These are phyloP conservation scores for Sandelia bainsii DNA, from an alignment of 2,797 vertebrate species.

Conservation along the genomic window DNA sequence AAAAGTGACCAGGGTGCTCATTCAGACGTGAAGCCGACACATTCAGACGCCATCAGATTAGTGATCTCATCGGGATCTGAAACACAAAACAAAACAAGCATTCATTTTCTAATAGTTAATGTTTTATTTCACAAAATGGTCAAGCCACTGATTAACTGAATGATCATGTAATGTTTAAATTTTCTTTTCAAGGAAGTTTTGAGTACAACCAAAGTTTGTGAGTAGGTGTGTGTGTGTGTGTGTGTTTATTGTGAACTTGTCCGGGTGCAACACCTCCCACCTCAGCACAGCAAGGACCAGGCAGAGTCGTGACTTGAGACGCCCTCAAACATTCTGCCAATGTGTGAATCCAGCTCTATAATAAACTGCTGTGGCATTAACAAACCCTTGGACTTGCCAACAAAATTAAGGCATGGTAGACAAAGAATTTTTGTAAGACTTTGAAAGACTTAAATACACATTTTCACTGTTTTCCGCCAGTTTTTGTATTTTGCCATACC, in stretches of 20 bases:
- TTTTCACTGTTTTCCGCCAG: no score
- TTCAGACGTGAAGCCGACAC: no score
- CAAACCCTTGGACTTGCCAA: neutral
- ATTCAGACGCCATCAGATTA: no score
- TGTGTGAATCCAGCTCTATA: slow-evolving; percentile 64
- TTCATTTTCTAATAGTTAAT: neutral
- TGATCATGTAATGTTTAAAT: neutral
- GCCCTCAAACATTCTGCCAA: slow-evolving; percentile 81
- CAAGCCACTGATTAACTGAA: neutral
- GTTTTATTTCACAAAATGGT: neutral
- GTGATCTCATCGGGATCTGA: no score
- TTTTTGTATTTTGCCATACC: no score
- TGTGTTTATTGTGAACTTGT: slow-evolving; percentile 38
- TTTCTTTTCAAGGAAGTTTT: neutral
- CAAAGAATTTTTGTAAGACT: neutral
- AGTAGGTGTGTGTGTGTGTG: slow-evolving; percentile 4
- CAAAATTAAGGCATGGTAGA: neutral
- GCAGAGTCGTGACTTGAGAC: slow-evolving; percentile 81
- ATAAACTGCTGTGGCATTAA: slow-evolving; percentile 61
- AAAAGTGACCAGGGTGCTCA: no score
- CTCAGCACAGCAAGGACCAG: slow-evolving; percentile 60
- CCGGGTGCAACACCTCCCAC: slow-evolving; percentile 74
- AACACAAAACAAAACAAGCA: no score
- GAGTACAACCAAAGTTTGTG: neutral
- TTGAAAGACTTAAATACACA: no score